Conservation (phyloP, 2,888 invertebrate species). For the Pheosia gnoma region DNA sequence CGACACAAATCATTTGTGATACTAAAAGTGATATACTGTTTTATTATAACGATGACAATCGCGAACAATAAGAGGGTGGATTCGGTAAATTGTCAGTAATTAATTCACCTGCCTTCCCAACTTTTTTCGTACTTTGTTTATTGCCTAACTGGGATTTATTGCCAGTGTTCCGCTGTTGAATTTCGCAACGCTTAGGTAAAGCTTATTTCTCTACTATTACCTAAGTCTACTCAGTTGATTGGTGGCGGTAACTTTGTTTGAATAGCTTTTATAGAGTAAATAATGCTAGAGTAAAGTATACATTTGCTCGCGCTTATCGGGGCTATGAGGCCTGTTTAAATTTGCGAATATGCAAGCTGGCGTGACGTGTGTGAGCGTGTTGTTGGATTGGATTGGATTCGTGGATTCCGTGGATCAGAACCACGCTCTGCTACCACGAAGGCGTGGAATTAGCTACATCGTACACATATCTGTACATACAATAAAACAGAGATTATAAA, state of each 20-base stretch:
- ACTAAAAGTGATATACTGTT: slow-evolving; percentile 1
- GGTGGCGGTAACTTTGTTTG: neutral
- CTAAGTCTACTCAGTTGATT: neutral
- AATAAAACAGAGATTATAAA: too few species aligned
- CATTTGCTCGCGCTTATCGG: neutral
- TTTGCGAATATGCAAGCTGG: too few species aligned
- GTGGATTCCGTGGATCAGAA: too few species aligned
- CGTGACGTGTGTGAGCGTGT: too few species aligned
- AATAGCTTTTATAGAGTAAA: neutral
- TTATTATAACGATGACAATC: slow-evolving; percentile 1
- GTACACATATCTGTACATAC: too few species aligned
- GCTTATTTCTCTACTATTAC: slow-evolving; percentile 1
- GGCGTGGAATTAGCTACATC: too few species aligned
- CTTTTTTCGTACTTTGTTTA: slow-evolving; percentile 28
- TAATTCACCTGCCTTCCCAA: slow-evolving; percentile 26
- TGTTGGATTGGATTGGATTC: too few species aligned
- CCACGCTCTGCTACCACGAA: too few species aligned
- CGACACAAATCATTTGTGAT: slow-evolving; percentile 1
- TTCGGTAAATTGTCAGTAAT: slow-evolving; percentile 15
- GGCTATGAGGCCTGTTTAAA: too few species aligned
- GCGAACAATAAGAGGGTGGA: slow-evolving; percentile 18
- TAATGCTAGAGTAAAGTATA: neutral
- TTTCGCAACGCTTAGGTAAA: slow-evolving; percentile 10
- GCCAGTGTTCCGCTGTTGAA: slow-evolving; percentile 17
- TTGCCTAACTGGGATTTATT: slow-evolving; percentile 28